Conservation (phyloP, 2,888 invertebrate species). For the Euphydryas editha region DNA sequence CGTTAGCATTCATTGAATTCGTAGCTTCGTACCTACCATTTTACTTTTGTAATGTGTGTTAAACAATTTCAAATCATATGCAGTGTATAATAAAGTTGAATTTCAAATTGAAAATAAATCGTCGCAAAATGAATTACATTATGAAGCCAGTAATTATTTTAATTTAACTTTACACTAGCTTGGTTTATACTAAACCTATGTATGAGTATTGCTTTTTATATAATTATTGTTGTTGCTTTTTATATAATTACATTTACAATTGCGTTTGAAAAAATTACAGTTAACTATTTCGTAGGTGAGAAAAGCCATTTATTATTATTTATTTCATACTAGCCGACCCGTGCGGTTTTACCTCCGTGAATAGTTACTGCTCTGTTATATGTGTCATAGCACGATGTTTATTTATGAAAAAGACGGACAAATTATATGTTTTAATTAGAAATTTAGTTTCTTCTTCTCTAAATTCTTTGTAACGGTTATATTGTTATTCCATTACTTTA, state of each 20-base stretch:
- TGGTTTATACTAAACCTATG: neutral
- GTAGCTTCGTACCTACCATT: neutral
- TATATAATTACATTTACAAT: neutral
- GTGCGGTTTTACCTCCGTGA: no score
- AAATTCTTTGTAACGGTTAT: no score
- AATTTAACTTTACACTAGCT: neutral
- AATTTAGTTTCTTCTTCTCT: no score
- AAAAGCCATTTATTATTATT: no score
- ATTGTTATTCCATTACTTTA: no score
- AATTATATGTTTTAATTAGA: no score
- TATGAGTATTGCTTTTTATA: no score
- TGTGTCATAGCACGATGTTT: no score
- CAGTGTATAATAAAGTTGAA: neutral
- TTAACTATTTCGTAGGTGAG: neutral
- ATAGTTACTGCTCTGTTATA: no score
- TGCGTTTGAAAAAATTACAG: neutral
- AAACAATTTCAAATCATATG: neutral
- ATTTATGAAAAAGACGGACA: no score
- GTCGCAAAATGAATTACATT: neutral
- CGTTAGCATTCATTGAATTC: neutral
- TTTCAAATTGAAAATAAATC: neutral
- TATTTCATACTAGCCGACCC: no score
- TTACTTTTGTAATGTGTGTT: neutral
- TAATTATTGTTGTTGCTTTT: neutral
- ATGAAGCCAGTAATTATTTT: neutral